Base-by-base conservation (phyloP, 2,888 invertebrate genomes). In the Napeogenes inachia region DNA sequence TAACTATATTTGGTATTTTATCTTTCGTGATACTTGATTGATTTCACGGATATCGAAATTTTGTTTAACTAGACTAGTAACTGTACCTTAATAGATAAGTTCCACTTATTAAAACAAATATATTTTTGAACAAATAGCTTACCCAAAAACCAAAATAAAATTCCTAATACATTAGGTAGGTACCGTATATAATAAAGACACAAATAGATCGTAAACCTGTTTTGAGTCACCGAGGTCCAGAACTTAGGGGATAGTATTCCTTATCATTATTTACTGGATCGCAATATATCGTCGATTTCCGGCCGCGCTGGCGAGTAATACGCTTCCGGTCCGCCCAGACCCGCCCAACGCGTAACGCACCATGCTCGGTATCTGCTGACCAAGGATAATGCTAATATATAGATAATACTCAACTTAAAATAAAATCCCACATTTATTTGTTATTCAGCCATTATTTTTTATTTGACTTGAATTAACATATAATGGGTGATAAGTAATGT, bases 201-300 rank as follows among this genome's bases (percentile, higher is more conserved):
- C 13, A 50, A 50, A 21, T 50, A 50, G n/a, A 50, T 5, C n/a
- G 30, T 50, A 30, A 30, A 30, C 50, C 30, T 8, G n/a, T 3
- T 47, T 47, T 6, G 8, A 30, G 21, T 30, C 30, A 50, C 30
- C 30, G 50, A 30, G 50, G 30, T 30, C 30, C 50, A 50, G 57
- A 50, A 50, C 30, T 42, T 42, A 10, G 50, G 50, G 50, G 76
- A 81, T 78, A 78, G 61, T 68, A 68, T 69, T 71, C 71, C 79
- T 80, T 81, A 78, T 82, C 78, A 74, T 82, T 83, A 84, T 84
- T 84, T 82, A 81, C 80, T 61, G 76, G 74, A 69, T 81, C 80
- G 76, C 79, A 80, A 87, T 87, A 85, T 87, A 86, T 85, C 83
- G 82, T 76, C 79, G 86, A 85, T 86, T 83, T 89, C 88, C 89